These are phyloP conservation scores for Tribolium castaneum DNA, from an alignment of 1,140 invertebrate genomes.

Conservation along the genomic window DNA sequence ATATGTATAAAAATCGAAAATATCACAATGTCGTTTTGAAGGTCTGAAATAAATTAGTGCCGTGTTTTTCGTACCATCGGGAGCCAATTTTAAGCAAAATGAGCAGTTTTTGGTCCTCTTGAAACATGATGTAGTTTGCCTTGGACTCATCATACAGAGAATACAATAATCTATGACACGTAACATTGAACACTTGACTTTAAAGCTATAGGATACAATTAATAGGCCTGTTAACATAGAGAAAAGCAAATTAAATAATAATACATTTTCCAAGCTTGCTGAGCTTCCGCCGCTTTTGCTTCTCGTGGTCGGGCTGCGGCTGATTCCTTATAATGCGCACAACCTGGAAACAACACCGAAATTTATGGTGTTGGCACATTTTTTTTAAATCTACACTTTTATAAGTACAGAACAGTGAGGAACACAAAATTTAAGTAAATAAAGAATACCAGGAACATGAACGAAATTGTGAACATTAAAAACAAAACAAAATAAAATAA, in stretches of 20 bases:
- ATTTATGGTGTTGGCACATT: background rate
- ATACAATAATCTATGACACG: constrained; percentile 4
- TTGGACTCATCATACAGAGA: background rate
- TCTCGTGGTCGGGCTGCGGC: constrained; percentile 75
- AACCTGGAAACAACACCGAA: constrained; percentile 66
- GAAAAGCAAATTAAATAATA: constrained; percentile 48
- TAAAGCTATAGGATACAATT: constrained; percentile 44
- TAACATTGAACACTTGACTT: constrained; percentile 51
- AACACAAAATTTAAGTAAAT: too few relatives aligned
- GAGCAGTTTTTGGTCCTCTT: background rate
- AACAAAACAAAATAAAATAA: too few relatives aligned
- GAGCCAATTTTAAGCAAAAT: background rate
- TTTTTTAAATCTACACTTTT: too few relatives aligned
- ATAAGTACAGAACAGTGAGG: too few relatives aligned
- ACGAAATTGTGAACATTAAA: too few relatives aligned
- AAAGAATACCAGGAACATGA: too few relatives aligned
- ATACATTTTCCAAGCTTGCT: constrained; percentile 58
- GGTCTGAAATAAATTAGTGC: background rate
- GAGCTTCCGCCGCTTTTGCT: constrained; percentile 63
- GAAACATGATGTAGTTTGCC: background rate
- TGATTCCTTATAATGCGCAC: constrained; percentile 82
- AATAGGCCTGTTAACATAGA: constrained; percentile 35
- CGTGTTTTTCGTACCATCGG: background rate
- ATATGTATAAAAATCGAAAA: background rate
- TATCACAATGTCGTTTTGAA: background rate